A percentile compares a stretch with the other conserved stretches of the same genome.
These are phyloP conservation scores for Clunio marinus DNA, from an alignment of 2,888 invertebrate species.

Conservation along the genomic window DNA sequence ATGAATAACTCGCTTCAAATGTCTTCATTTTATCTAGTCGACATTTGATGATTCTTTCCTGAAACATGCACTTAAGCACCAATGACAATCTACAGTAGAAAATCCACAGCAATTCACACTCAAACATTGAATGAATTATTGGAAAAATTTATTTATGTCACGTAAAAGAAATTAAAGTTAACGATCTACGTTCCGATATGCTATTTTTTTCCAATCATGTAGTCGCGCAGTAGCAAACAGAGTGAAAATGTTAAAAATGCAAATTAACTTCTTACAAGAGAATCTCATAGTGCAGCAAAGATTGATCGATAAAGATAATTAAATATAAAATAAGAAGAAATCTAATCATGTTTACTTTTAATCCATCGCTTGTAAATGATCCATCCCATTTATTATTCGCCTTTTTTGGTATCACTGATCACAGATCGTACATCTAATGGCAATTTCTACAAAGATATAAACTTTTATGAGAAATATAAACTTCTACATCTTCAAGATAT, in stretches of 20 bases:
- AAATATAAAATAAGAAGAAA: background rate
- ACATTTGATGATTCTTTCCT: too few species aligned
- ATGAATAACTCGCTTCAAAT: too few species aligned
- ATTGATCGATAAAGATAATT: constrained; percentile 23
- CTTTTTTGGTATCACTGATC: constrained; percentile 19
- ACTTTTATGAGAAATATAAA: constrained; percentile 5
- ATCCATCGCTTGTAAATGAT: background rate
- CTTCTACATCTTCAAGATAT: background rate
- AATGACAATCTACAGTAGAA: too few species aligned
- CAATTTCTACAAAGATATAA: background rate
- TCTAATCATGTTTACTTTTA: constrained; percentile 23
- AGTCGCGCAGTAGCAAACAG: background rate
- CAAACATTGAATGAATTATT: constrained; percentile 20
- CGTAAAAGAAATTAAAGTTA: constrained; percentile 26
- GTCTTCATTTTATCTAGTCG: constrained; percentile 5
- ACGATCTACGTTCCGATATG: constrained; percentile 10
- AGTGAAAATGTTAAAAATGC: constrained; percentile 20
- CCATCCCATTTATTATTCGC: background rate
- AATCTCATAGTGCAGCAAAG: background rate
- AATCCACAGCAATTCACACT: constrained; percentile 4
- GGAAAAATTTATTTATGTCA: constrained; percentile 27
- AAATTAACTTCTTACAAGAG: constrained; percentile 9
- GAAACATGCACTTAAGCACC: too few species aligned
- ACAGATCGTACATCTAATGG: background rate
- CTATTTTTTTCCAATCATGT: background rate